Conservation (phyloP, 2,797 vertebrate species). For the Glyptemys insculpta region DNA sequence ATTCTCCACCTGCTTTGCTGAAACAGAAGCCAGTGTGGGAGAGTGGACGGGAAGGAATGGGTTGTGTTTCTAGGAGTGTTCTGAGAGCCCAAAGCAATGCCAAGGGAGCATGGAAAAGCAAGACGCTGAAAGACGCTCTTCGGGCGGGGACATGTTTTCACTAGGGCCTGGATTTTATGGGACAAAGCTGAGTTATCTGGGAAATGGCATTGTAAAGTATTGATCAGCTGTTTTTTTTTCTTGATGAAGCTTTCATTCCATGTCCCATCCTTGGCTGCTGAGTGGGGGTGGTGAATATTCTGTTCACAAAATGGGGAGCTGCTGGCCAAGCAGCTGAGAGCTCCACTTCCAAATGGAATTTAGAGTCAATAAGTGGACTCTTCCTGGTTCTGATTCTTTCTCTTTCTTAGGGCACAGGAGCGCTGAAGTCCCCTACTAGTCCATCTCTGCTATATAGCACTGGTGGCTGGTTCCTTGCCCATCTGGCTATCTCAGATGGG, state of each 20-base stretch:
- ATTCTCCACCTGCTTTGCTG: background rate
- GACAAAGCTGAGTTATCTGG: background rate
- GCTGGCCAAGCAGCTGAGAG: background rate
- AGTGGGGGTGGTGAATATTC: background rate
- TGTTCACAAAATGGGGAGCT: background rate
- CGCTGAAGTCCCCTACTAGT: background rate
- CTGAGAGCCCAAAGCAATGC: background rate
- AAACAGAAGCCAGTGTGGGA: too few species aligned
- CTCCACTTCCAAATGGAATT: background rate
- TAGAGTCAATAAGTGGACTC: background rate
- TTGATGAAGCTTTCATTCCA: background rate
- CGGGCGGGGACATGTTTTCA: background rate
- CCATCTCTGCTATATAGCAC: background rate
- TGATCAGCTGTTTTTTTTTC: background rate
- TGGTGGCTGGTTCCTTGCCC: background rate
- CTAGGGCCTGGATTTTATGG: background rate
- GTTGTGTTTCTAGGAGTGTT: too few species aligned
- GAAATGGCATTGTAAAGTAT: background rate
- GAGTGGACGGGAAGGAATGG: background rate
- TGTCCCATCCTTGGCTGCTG: background rate
- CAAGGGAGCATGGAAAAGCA: background rate
- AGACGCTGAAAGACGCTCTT: background rate
- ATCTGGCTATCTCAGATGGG: background rate
- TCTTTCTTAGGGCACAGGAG: background rate
- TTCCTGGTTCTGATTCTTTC: background rate